Evolutionary conservation across 2,888 invertebrate genomes (phyloP), one percentile per base, ranked within the genome.

Genomic region (Gasteruption jaculator): DNA sequence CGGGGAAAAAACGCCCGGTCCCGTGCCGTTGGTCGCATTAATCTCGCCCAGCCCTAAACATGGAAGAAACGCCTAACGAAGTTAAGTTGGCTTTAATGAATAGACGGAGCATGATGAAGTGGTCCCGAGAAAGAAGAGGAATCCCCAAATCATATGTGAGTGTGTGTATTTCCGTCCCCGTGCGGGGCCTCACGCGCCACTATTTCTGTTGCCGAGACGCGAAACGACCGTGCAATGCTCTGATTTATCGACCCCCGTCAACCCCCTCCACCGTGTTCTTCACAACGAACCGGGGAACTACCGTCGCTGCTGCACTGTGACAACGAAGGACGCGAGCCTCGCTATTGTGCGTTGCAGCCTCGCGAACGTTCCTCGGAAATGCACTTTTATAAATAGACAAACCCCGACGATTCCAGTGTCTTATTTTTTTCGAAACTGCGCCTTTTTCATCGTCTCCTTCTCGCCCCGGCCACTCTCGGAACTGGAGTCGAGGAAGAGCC

Each of bases 351-450:
- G 27, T n/a, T 6, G n/a, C 20, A 22, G 20, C 25, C 34, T 27
- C 43, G 31, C 40, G 42, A 40, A 45, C 41, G 31, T 52, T 30
- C 44, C 40, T 45, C 43, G 34, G 48, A 58, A 47, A 54, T 57
- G 58, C 58, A 58, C 46, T 54, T 56, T 53, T 57, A 55, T 56
- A 57, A 57, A 57, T 57, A 56, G 54, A 47, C n/a, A n/a, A 35
- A 26, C 38, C 46, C 41, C 39, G 35, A 42, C 37, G 36, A 33
- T 37, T 24, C 33, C 19, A 31, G 29, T 45, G 42, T 40, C 45
- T 35, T 25, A 41, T 45, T 32, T 24, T 27, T 27, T 33, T 30
- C 25, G 33, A 37, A 41, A 32, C 19, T 32, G 30, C 25, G 27
- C 20, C n/a, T 5, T 15, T 15, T 18, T 26, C 30, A 24, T 15